Base-by-base conservation (phyloP, 2,888 invertebrate species). In the Hedychridium roseum region DNA sequence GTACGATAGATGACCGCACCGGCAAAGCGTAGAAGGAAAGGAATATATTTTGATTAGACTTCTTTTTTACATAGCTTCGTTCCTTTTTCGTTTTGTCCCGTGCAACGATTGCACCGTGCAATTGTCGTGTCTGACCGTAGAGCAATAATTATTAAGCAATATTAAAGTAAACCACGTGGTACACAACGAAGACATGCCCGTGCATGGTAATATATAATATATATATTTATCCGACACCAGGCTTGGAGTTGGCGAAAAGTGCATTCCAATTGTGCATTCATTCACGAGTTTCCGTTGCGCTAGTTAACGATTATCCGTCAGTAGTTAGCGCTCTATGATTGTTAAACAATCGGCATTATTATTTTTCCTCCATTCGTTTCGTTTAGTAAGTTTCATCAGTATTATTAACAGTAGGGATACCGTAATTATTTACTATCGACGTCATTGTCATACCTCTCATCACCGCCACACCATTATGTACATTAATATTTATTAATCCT, bases 121-220 rank as follows among this genome's bases (percentile, higher is more conserved):
- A 27, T 27, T 27, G 9, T 27, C 27, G 27, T 27, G 12, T 27
- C 27, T 37, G 18, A 39, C 31, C 43, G 31, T 55, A 59, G 57
- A 71, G 70, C 70, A 73, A 70, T 71, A 74, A 64, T 23, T 44
- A 61, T 53, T 66, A 66, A 72, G 67, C 65, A 68, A 71, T 68
- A 67, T 45, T 56, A 27, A 54, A 58, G 47, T 50, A 49, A 55
- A 41, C 41, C 44, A 43, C 38, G 18, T 44, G 43, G 37, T 30
- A 37, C 27, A 43, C 46, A 43, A 51, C 47, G 41, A 51, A 41
- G 38, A 9, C n/a, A n/a, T n/a, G n/a, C n/a, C n/a, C n/a, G n/a
- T n/a, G n/a, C n/a, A n/a, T n/a, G n/a, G n/a, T n/a, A n/a, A n/a
- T n/a, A n/a, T n/a, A n/a, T n/a, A n/a, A n/a, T n/a, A n/a, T n/a